Evolutionary conservation across 2,113 vertebrate genomes (phyloP).

Genomic region (Sebastes schlegelii): DNA sequence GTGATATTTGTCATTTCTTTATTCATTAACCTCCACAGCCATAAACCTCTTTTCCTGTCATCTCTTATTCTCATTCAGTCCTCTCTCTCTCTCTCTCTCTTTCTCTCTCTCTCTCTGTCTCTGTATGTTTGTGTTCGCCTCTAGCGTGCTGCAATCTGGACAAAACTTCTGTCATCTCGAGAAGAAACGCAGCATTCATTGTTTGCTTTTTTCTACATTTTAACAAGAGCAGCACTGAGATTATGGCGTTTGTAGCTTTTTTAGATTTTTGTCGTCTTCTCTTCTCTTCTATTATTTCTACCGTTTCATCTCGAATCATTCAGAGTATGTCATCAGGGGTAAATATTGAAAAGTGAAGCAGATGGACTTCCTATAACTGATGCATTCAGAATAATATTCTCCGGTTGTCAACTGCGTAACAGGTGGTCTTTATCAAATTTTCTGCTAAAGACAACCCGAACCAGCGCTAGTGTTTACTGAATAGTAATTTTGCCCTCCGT

Average conservation of each 20-base stretch:
- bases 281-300: background rate
- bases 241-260: background rate
- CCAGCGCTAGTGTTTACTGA: constrained; percentile 22
- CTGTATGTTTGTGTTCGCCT: constrained; percentile 28
- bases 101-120: no score
- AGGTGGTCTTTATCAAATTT: constrained; percentile 28
- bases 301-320: background rate
- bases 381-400: constrained; percentile 19
- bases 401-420: constrained; percentile 7
- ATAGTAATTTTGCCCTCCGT: constrained; percentile 25
- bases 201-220: constrained; percentile 43
- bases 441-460: constrained; percentile 17
- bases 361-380: constrained; percentile 12
- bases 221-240: constrained; percentile 22
- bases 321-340: background rate
- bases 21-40: constrained; percentile 46
- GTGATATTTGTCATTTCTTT: constrained; percentile 34
- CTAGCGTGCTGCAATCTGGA: constrained; percentile 30
- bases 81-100: no score
- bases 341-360: constrained; percentile 19
- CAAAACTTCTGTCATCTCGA: constrained; percentile 20
- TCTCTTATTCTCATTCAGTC: constrained; percentile 17
- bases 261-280: background rate
- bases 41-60: constrained; percentile 23
- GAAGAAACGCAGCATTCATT: constrained; percentile 29